Evolutionary conservation across 37 sponge, comb jelly and placozoan genomes (phyloP).

Genomic region (Spongia lamella): DNA sequence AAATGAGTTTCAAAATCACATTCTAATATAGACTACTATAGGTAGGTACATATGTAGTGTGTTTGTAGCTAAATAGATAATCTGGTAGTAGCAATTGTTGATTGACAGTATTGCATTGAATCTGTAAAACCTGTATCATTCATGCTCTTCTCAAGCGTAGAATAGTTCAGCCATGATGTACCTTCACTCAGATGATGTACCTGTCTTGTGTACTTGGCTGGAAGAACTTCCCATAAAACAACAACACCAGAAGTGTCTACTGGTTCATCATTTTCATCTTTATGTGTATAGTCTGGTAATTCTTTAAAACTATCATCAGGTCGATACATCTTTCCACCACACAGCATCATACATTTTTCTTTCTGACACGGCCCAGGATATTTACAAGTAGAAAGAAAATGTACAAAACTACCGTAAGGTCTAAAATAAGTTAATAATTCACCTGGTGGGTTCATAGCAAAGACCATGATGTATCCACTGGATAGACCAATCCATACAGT

Average conservation of each 20-base stretch:
- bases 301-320: too few species aligned
- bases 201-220: slow-evolving; percentile 50
- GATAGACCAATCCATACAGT: slow-evolving; percentile 84
- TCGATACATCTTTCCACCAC: slow-evolving; percentile 60
- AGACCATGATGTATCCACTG: slow-evolving; percentile 81
- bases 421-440: slow-evolving; percentile 49
- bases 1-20: too few species aligned
- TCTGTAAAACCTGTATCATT: too few species aligned
- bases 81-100: too few species aligned
- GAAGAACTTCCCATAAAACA: slow-evolving; percentile 67
- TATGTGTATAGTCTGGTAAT: too few species aligned
- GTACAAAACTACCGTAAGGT: slow-evolving; percentile 66
- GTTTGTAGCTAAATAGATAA: too few species aligned
- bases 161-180: too few species aligned
- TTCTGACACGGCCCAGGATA: slow-evolving; percentile 51
- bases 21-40: too few species aligned
- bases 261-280: slow-evolving; percentile 50
- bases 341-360: slow-evolving; percentile 66
- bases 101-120: too few species aligned
- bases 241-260: slow-evolving; percentile 42
- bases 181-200: too few species aligned
- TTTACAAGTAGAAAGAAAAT: slow-evolving; percentile 56
- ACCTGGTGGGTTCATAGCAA: slow-evolving; percentile 52
- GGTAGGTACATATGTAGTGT: too few species aligned
- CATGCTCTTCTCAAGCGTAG: too few species aligned